These are phyloP conservation scores for Xestia ashworthii DNA, from an alignment of 2,888 invertebrate genomes.

Conservation along the genomic window DNA sequence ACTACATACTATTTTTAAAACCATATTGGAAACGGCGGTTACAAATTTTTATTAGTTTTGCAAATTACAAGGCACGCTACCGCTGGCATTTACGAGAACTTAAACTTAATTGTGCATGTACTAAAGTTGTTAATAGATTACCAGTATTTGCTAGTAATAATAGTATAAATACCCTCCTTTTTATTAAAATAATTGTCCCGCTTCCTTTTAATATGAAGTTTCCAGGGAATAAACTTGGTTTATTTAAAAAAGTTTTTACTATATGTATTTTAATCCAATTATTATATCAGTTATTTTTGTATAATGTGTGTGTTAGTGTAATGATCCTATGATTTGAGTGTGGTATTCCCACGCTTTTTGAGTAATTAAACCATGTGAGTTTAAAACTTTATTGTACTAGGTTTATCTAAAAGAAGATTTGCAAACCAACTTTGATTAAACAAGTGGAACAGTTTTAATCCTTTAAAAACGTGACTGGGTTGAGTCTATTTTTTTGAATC, in stretches of 20 bases:
- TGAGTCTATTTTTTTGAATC: not conserved
- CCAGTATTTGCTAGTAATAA: slow-evolving; percentile 7
- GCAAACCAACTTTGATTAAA: slow-evolving; percentile 11
- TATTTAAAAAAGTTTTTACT: slow-evolving; percentile 18
- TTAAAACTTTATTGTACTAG: slow-evolving; percentile 11
- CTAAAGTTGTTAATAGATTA: slow-evolving; percentile 37
- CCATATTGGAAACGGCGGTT: slow-evolving; percentile 35
- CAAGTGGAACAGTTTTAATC: not conserved
- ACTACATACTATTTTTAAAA: slow-evolving; percentile 27
- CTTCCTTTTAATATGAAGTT: slow-evolving; percentile 21
- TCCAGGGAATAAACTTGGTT: slow-evolving; percentile 18
- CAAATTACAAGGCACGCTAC: slow-evolving; percentile 41
- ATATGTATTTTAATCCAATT: slow-evolving; percentile 16
- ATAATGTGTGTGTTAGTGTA: slow-evolving; percentile 18
- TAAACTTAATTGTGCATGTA: slow-evolving; percentile 14
- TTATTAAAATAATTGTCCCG: slow-evolving; percentile 41
- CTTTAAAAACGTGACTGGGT: not conserved
- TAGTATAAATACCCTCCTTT: slow-evolving; percentile 13
- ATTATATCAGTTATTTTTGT: slow-evolving; percentile 19
- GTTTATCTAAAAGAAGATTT: not conserved
- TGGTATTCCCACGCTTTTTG: slow-evolving; percentile 28
- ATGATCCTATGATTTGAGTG: slow-evolving; percentile 33
- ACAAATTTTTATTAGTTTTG: slow-evolving; percentile 50
- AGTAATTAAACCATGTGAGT: slow-evolving; percentile 20
- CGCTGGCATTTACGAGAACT: slow-evolving; percentile 34